A percentile compares a stretch with the other conserved stretches of the same genome.
Evolutionary conservation across 2,888 invertebrate genomes (phyloP).

Genomic region (Drosophila testacea): DNA sequence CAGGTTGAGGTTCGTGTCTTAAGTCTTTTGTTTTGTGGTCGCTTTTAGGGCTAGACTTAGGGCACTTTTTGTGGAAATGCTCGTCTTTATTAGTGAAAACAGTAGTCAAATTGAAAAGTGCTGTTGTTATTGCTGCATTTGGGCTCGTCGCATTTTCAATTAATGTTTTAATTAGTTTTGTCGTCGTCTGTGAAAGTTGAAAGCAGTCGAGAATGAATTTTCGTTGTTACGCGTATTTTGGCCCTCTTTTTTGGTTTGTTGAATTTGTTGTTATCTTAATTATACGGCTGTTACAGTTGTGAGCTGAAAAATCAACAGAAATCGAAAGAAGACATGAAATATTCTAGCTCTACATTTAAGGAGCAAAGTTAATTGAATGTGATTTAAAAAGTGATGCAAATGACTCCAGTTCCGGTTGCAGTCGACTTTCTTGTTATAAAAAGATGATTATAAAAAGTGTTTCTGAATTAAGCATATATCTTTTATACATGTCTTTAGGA

Average conservation of each 20-base stretch:
- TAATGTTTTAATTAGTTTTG: slow-evolving; percentile 62
- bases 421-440: too few species aligned
- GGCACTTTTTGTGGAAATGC: slow-evolving; percentile 32
- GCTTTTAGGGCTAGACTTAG: slow-evolving; percentile 11
- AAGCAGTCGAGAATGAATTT: slow-evolving; percentile 8
- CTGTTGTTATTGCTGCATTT: slow-evolving; percentile 22
- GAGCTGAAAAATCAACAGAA: too few species aligned
- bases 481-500: too few species aligned
- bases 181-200: slow-evolving; percentile 29
- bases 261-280: slow-evolving; percentile 13
- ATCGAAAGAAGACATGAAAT: too few species aligned
- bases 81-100: slow-evolving; percentile 44
- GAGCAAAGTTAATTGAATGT: too few species aligned
- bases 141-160: slow-evolving; percentile 37
- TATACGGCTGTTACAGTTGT: neutral
- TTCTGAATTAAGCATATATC: too few species aligned
- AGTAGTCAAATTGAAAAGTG: slow-evolving; percentile 43
- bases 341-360: too few species aligned
- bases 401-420: too few species aligned
- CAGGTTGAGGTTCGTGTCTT: slow-evolving; percentile 59
- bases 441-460: too few species aligned
- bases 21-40: slow-evolving; percentile 57
- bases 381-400: too few species aligned
- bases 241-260: too few species aligned
- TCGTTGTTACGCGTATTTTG: neutral